Base-by-base conservation (phyloP, 1,140 invertebrate species). In the Hyles vespertilio region DNA sequence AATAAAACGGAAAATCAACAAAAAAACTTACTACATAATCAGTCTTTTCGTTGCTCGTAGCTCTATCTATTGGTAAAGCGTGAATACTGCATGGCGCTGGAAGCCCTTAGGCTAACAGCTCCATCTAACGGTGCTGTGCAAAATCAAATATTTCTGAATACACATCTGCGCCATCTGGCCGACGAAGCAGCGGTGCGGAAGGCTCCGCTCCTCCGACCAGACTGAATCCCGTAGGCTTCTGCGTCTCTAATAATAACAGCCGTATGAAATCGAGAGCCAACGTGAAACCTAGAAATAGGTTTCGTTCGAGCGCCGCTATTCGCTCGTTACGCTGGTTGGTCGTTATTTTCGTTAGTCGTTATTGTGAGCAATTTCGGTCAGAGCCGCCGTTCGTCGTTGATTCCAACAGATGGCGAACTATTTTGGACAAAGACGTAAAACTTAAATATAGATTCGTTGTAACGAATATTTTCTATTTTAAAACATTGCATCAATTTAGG, bases 291-390 rank as follows among this genome's bases (percentile, higher is more conserved):
- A 84, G 76, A 81, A 79, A 69, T 48, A 81, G 71, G 65, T 72
- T 77, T 59, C 56, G 61, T 36, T 36, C 63, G 65, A 46, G 32
- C 34, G 61, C 51, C 70, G 69, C 65, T 77, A 62, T 58, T 53
- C 70, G 67, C 65, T 59, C 69, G 66, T 69, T 68, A 74, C 60
- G 65, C 63, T 59, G 69, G 72, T 71, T 73, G 64, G 70, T 75
- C 76, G 74, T 79, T 80, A 79, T 78, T 77, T 63, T 64, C 72
- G 72, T 77, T 74, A 58, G 66, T 59, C 77, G 74, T 75, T 79
- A 77, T 66, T 47, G 36, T 56, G 44, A 56, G 61, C 66, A 46
- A 57, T n/a, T 53, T 56, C 33, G 47, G 51, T 40, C 51, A 9
- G 11, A 43, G 49, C 54, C 64, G 53, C n/a, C 63, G 72, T 75